phyloP scores from a whole-genome alignment of 2,888 invertebrate genomes.

The Drosophila algonquin region DNA sequence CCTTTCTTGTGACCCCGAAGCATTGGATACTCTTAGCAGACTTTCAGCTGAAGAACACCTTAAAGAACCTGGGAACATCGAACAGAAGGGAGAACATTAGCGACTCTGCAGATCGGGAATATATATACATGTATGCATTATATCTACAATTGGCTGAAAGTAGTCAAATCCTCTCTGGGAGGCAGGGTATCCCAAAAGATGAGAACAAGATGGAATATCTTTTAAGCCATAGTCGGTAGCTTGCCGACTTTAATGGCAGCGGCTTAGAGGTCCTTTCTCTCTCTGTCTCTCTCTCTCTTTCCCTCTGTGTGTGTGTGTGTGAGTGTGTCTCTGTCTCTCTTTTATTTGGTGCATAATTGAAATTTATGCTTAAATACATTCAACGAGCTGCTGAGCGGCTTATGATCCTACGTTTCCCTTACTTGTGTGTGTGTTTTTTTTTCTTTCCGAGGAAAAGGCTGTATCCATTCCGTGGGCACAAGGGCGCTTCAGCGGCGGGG shows the following conservation, averaged over 20 bases:
- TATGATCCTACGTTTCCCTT: constrained; percentile 52
- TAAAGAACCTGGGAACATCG: too few relatives aligned
- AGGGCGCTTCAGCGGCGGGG: not conserved
- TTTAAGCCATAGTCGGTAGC: constrained; percentile 59
- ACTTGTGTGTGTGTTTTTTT: not conserved
- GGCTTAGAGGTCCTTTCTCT: constrained; percentile 44
- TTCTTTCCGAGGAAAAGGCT: constrained; percentile 18
- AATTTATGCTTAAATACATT: constrained; percentile 69
- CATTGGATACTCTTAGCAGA: not conserved
- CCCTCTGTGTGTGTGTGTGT: constrained; percentile 1
- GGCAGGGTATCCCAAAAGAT: constrained; percentile 6
- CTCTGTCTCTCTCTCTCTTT: not conserved
- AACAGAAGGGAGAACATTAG: too few relatives aligned
- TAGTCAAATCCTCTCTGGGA: not conserved
- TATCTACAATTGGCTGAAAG: too few relatives aligned
- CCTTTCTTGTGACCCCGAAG: not conserved
- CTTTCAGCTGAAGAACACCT: not conserved
- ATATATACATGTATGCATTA: too few relatives aligned
- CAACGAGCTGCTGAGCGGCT: constrained; percentile 65
- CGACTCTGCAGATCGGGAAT: not conserved
- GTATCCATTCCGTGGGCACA: constrained; percentile 12
- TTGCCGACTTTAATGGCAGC: constrained; percentile 64
- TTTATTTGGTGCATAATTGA: constrained; percentile 69
- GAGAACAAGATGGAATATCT: constrained; percentile 57
- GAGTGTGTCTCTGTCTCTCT: constrained; percentile 13